Percentiles rank a stretch among this genome's conserved stretches.
These are phyloP conservation scores for Scaeva pyrastri DNA, from an alignment of 2,888 invertebrate species.

Conservation along the genomic window DNA sequence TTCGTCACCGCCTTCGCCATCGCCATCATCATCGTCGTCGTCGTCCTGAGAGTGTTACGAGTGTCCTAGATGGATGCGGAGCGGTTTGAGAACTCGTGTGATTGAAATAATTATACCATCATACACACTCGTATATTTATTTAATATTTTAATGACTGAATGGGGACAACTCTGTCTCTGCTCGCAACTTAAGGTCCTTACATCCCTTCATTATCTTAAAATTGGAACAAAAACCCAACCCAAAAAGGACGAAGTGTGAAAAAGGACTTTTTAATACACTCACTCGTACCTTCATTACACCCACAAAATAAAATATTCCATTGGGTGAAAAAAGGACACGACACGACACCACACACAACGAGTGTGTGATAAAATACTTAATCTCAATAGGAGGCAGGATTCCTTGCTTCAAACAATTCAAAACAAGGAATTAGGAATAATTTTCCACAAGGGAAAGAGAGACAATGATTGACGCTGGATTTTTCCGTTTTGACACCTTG, in stretches of 20 bases:
- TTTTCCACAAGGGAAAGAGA: slow-evolving; percentile 42
- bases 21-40: slow-evolving; percentile 1
- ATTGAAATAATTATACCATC: slow-evolving; percentile 62
- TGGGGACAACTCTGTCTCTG: slow-evolving; percentile 7
- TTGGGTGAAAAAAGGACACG: slow-evolving; percentile 12
- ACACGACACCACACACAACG: too few species aligned
- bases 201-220: slow-evolving; percentile 47
- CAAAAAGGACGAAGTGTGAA: slow-evolving; percentile 14
- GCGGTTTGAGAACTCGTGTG: slow-evolving; percentile 30
- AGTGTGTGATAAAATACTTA: slow-evolving; percentile 50
- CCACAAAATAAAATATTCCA: slow-evolving; percentile 1
- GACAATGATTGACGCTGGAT: slow-evolving; percentile 38
- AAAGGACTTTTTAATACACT: slow-evolving; percentile 31
- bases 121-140: slow-evolving; percentile 26
- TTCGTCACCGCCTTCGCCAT: slow-evolving; percentile 1
- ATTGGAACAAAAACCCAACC: slow-evolving; percentile 36
- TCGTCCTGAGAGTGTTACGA: neutral
- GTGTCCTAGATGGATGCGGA: slow-evolving; percentile 2
- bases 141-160: slow-evolving; percentile 59
- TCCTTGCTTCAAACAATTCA: neutral
- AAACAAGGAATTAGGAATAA: slow-evolving; percentile 57
- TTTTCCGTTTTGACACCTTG: slow-evolving; percentile 72
- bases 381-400: neutral
- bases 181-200: slow-evolving; percentile 3
- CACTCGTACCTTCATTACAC: neutral